Base-by-base conservation (phyloP, 2,888 invertebrate genomes). In the Cremastinae sp. region DNA sequence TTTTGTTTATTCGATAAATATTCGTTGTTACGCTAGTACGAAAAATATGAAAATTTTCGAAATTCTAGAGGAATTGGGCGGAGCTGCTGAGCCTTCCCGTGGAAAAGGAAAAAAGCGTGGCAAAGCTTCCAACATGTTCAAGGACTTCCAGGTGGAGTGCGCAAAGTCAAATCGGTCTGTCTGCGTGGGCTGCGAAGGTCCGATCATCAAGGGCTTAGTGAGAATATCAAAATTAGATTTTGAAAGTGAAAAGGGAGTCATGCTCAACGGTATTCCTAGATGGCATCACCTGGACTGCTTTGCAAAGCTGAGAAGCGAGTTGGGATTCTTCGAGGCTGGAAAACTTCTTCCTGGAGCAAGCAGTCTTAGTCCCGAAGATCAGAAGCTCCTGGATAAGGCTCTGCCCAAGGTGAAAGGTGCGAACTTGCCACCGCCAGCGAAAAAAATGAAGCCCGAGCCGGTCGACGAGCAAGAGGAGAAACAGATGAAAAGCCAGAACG, bases 261-360 rank as follows among this genome's bases (percentile, higher is more conserved):
- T 94, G 87, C 96, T 93, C 89, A 97, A 97, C 0, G 97, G 97
- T 0, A 93, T 95, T 84, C 94, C 96, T 71, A 91, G 94, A 62
- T 98, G 98, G 98, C 94, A 98, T 89, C 98, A 98, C 90, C 89
- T 97, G 1, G 94, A 95, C 74, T 98, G 98, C 87, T 98, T 98
- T 91, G 94, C 93, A 0, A 94, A 96, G 84, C 85, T 93, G 0
- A 92, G 97, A 43, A 91, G 92, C 16, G 94, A 95, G 7, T 89
- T 97, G 1, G 92, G 93, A 12, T 98, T 94, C 90, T 93, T 93
- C 85, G 95, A 93, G 41, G 90, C 92, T 9, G 97, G 95, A 0
- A 93, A 94, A 74, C 90, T 91, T 82, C 89, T 98, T 20, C 94
- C 95, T n/a, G 98, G 98, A 0, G 96, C 94, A 86, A 91, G 93